These are phyloP conservation scores for Pseudorasbora parva DNA, from an alignment of 2,113 vertebrate species.

Conservation along the genomic window DNA sequence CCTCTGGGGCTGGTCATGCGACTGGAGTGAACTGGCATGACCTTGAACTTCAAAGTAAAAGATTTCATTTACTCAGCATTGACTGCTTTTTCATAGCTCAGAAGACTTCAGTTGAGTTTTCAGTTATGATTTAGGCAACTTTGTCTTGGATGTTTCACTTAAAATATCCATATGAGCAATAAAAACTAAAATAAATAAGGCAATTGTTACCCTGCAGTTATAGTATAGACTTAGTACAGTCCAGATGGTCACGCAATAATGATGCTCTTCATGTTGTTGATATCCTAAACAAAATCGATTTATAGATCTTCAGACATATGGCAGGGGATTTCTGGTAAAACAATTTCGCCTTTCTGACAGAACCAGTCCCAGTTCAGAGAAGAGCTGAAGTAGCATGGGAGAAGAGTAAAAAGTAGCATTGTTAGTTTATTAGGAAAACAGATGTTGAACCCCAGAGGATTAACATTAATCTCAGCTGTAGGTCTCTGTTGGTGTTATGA, in stretches of 20 bases:
- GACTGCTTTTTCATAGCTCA: background rate
- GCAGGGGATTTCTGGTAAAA: conserved; percentile 5
- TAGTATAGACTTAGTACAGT: background rate
- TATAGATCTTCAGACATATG: background rate
- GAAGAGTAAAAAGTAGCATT: background rate
- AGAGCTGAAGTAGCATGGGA: background rate
- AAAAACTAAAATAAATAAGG: background rate
- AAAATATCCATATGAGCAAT: background rate
- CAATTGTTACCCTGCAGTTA: background rate
- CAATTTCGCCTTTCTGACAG: conserved; percentile 22
- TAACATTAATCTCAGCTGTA: background rate
- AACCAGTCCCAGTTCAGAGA: conserved; percentile 23
- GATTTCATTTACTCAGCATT: background rate
- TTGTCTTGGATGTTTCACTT: background rate
- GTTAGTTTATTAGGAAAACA: conserved; percentile 45
- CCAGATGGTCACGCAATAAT: background rate
- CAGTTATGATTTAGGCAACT: background rate
- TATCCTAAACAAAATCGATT: background rate
- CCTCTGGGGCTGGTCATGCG: background rate
- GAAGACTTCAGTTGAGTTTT: background rate
- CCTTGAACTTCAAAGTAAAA: background rate
- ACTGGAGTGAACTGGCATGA: background rate
- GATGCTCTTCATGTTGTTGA: background rate
- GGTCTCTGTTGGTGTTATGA: background rate
- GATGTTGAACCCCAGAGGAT: conserved; percentile 34